Base-by-base conservation (phyloP, 2,888 invertebrate genomes). In the Baccha elongata region DNA sequence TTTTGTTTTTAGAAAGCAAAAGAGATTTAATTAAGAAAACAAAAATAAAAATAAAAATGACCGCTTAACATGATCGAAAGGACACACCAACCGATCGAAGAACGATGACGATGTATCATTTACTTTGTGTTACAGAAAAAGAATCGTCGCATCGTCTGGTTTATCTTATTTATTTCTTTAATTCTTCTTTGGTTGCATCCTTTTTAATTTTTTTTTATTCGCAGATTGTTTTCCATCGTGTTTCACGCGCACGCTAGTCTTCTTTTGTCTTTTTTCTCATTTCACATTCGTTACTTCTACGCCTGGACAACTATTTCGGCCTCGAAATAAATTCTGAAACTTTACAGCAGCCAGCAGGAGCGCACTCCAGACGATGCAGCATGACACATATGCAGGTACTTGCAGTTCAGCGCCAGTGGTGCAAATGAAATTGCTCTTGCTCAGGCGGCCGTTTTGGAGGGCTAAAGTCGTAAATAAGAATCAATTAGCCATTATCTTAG, bases 401-500 rank as follows among this genome's bases (percentile, higher is more conserved):
- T 11, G 15, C 32, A 44, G 7, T n/a, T n/a, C 19, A 13, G 3
- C 44, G 48, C 42, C 68, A 68, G 55, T 52, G 32, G 53, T 40
- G 81, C 76, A 81, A 76, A 46, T 62, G 58, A 60, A 71, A 53
- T 71, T 50, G 60, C 81, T 71, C 71, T 71, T 67, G 76, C 65
- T 15, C 62, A 17, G 21, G 40, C 58, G 35, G 19, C 26, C 62
- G 46, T 76, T 83, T n/a, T 62, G 53, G 72, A 76, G 81, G 72
- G 67, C 62, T 62, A 29, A 71, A 78, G 81, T 78, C 86, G 86
- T 85, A 85, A 86, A 86, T 86, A 85, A 86, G 84, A 86, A 86
- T 86, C 86, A 86, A 86, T 86, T 86, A 86, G 85, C 85, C 85
- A 86, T 85, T 86, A 86, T 86, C 86, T 85, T 85, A 86, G 86